Percentiles rank a stretch among this genome's conserved stretches.
Conservation (phyloP, 2,888 invertebrate genomes). For the Volucella inanis region DNA sequence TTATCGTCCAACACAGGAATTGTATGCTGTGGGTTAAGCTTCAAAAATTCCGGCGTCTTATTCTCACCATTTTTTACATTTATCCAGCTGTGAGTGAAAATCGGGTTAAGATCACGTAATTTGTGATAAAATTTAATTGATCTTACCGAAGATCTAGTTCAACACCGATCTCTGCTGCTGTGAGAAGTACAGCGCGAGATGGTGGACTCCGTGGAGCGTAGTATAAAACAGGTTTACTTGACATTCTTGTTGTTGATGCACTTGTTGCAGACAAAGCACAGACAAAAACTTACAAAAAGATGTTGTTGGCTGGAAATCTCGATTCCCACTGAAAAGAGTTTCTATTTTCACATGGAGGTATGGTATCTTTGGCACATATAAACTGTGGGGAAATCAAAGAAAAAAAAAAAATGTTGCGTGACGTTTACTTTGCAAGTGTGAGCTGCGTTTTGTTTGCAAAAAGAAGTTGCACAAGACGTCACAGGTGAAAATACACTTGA, state of each 20-base stretch:
- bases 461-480: no score
- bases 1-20: slow-evolving; percentile 82
- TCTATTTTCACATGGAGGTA: background rate
- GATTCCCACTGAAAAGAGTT: background rate
- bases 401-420: background rate
- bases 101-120: background rate
- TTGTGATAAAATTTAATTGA: background rate
- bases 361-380: background rate
- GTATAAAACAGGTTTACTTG: slow-evolving; percentile 82
- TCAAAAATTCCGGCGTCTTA: slow-evolving; percentile 80
- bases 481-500: no score
- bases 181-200: slow-evolving; percentile 86
- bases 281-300: background rate
- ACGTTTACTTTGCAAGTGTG: background rate
- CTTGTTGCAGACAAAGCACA: slow-evolving; percentile 8
- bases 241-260: slow-evolving; percentile 2
- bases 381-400: background rate
- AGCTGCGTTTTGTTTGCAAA: no score
- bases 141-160: slow-evolving; percentile 85
- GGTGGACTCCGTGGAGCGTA: slow-evolving; percentile 87
- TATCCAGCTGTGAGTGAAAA: slow-evolving; percentile 77
- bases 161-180: slow-evolving; percentile 87
- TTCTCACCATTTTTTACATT: slow-evolving; percentile 80
- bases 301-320: background rate
- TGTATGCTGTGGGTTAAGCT: slow-evolving; percentile 85